Evolutionary conservation across 2,888 invertebrate species (phyloP).

Genomic region (Morpho deidamia): DNA sequence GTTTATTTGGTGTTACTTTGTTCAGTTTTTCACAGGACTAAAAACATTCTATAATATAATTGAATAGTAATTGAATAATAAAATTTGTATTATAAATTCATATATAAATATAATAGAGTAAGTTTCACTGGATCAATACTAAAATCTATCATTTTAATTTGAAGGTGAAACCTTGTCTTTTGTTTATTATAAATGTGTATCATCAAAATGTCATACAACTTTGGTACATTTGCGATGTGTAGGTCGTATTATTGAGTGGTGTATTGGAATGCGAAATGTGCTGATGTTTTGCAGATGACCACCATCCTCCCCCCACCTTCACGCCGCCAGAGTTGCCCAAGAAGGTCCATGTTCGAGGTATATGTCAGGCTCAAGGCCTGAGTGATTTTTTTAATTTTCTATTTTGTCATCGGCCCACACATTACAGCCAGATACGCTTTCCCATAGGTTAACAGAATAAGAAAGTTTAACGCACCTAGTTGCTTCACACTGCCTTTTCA

Average conservation of each 20-base stretch:
- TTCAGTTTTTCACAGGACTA: too few species aligned
- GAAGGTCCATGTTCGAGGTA: conserved; percentile 98
- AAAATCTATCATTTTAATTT: neutral
- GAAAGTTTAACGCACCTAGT: conserved; percentile 62
- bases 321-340: conserved; percentile 99
- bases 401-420: conserved; percentile 67
- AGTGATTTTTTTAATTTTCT: conserved; percentile 46
- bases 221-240: conserved; percentile 54
- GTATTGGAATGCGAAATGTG: conserved; percentile 80
- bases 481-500: conserved; percentile 74
- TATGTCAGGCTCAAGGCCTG: conserved; percentile 71
- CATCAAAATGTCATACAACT: conserved; percentile 36
- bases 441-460: conserved; percentile 42
- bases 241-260: conserved; percentile 66
- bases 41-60: too few species aligned
- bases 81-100: too few species aligned
- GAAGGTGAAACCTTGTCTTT: conserved; percentile 43
- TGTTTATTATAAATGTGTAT: conserved; percentile 29
- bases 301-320: conserved; percentile 98
- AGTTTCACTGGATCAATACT: neutral
- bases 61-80: too few species aligned
- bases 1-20: too few species aligned
- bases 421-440: conserved; percentile 64
- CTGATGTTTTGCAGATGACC: conserved; percentile 96
- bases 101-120: too few species aligned